These are phyloP conservation scores for Venturia canescens DNA, from an alignment of 1,140 invertebrate species.

Conservation along the genomic window DNA sequence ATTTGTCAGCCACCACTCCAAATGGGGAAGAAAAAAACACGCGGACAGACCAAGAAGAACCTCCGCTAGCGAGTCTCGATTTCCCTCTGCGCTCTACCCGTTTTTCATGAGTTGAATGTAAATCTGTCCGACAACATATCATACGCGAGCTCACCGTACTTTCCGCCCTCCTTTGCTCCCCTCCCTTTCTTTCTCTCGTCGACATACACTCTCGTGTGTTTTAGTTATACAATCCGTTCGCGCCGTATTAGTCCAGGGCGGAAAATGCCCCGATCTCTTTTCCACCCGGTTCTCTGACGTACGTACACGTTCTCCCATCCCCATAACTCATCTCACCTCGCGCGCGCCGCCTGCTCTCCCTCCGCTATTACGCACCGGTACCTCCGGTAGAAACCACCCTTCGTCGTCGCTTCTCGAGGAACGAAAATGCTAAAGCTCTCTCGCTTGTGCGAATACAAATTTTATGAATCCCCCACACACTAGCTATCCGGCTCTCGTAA, in stretches of 20 bases:
- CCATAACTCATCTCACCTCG: conserved; percentile 36
- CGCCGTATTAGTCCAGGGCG: not conserved
- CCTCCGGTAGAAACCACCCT: conserved; percentile 6
- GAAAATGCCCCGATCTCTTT: conserved; percentile 48
- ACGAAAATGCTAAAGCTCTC: conserved; percentile 13
- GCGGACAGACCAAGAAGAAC: conserved; percentile 40
- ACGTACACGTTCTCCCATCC: not conserved
- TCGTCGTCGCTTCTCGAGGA: conserved; percentile 12
- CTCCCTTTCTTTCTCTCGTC: not conserved
- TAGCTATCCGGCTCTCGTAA: not conserved
- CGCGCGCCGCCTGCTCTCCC: not conserved
- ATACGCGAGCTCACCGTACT: conserved; percentile 56
- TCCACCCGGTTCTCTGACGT: not conserved
- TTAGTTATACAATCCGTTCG: conserved; percentile 42
- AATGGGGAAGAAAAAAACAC: conserved; percentile 4
- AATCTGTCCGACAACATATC: conserved; percentile 74
- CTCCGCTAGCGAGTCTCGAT: conserved; percentile 62
- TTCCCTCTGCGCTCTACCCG: conserved; percentile 63
- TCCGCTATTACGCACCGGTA: conserved; percentile 33
- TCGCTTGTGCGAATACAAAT: conserved; percentile 55
- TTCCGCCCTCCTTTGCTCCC: conserved; percentile 18
- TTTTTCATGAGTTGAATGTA: conserved; percentile 69
- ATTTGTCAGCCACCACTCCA: not conserved
- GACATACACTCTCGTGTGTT: conserved; percentile 42
- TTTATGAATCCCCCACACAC: conserved; percentile 10